Evolutionary conservation across 2,888 invertebrate species (phyloP).

Genomic region (Heliothis peltigera): DNA sequence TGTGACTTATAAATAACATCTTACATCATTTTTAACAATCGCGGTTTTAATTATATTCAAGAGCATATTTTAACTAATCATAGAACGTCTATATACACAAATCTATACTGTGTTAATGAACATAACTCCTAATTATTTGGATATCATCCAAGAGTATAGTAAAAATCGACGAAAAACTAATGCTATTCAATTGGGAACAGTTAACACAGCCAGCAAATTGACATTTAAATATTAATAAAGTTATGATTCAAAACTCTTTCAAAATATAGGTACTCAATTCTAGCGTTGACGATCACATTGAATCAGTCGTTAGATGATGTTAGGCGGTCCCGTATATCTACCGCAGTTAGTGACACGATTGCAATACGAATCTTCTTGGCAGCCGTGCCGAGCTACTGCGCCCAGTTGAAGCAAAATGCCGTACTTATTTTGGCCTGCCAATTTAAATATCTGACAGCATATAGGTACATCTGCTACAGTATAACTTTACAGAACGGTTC

Average conservation of each 20-base stretch:
- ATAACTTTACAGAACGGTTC: slow-evolving; percentile 68
- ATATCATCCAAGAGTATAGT: slow-evolving; percentile 41
- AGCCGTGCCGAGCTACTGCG: slow-evolving; percentile 74
- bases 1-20: no score
- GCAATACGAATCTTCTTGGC: slow-evolving; percentile 88
- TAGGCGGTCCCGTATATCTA: background rate
- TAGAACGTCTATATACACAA: slow-evolving; percentile 1
- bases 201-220: slow-evolving; percentile 9
- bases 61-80: no score
- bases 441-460: slow-evolving; percentile 81
- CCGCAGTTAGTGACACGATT: slow-evolving; percentile 65
- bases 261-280: slow-evolving; percentile 14
- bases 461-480: slow-evolving; percentile 69
- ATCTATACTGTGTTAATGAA: slow-evolving; percentile 1
- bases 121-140: slow-evolving; percentile 39
- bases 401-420: slow-evolving; percentile 89
- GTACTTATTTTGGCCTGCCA: slow-evolving; percentile 90
- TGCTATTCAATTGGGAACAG: slow-evolving; percentile 8
- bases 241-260: slow-evolving; percentile 17
- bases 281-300: no score
- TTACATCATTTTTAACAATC: no score
- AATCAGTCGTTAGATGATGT: background rate
- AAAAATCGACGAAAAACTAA: slow-evolving; percentile 23
- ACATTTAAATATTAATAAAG: slow-evolving; percentile 12
- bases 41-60: no score